phyloP scores from a whole-genome alignment of 2,888 invertebrate species.

The Carabus problematicus region DNA sequence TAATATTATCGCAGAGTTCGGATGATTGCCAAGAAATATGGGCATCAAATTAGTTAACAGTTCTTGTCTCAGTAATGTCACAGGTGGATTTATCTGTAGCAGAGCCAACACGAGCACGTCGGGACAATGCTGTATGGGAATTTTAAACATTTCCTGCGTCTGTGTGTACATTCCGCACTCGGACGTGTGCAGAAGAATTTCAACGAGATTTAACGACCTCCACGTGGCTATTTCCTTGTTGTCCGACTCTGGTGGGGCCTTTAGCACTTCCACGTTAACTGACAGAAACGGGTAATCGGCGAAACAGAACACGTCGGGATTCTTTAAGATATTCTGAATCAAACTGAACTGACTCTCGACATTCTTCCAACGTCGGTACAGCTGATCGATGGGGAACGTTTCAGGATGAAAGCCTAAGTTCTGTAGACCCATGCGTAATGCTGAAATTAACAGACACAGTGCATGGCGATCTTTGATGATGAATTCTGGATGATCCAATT shows the following conservation, averaged over 20 bases:
- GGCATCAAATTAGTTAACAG: constrained; percentile 87
- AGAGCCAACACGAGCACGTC: constrained; percentile 91
- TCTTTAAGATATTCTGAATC: constrained; percentile 84
- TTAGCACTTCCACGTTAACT: constrained; percentile 86
- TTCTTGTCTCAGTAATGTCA: constrained; percentile 83
- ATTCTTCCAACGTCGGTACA: constrained; percentile 93
- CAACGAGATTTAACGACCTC: constrained; percentile 92
- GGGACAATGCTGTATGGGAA: constrained; percentile 91
- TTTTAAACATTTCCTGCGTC: constrained; percentile 89
- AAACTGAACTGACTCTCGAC: constrained; percentile 92
- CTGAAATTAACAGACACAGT: constrained; percentile 81
- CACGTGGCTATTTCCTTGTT: constrained; percentile 93
- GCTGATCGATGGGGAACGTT: constrained; percentile 86
- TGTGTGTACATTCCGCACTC: constrained; percentile 85
- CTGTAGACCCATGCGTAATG: constrained; percentile 81
- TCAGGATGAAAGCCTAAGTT: constrained; percentile 73
- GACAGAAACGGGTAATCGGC: constrained; percentile 89
- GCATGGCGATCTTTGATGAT: constrained; percentile 86
- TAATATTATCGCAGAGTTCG: constrained; percentile 94
- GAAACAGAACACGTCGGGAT: constrained; percentile 93
- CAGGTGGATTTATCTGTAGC: constrained; percentile 83
- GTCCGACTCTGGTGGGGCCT: constrained; percentile 93
- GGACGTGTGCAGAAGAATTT: constrained; percentile 84
- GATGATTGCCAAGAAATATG: constrained; percentile 93
- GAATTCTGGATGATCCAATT: constrained; percentile 92